phyloP scores from a whole-genome alignment of 2,797 vertebrate species.

The Peromyscus nudipes region DNA sequence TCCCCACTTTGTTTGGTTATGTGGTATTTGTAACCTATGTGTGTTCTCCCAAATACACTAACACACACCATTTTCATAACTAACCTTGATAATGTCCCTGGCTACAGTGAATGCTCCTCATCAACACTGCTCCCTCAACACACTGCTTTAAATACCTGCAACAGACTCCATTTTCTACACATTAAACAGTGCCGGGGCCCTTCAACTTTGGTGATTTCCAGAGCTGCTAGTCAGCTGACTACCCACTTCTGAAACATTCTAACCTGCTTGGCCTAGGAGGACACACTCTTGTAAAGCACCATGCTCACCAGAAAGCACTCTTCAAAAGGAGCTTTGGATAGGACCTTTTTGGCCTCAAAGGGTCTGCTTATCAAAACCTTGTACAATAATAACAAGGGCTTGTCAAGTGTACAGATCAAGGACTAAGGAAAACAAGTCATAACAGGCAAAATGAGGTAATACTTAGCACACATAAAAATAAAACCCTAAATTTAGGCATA shows the following conservation, averaged over 20 bases:
- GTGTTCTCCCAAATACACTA: background rate
- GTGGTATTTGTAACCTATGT: conserved; percentile 31
- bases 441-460: conserved; percentile 55
- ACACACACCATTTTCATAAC: conserved; percentile 51
- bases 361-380: conserved; percentile 47
- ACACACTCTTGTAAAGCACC: conserved; percentile 16
- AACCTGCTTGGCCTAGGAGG: conserved; percentile 19
- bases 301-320: background rate
- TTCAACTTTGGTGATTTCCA: conserved; percentile 42
- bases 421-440: background rate
- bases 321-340: conserved; percentile 12
- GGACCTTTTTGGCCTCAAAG: conserved; percentile 44
- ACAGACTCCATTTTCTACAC: conserved; percentile 47
- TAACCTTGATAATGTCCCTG: conserved; percentile 50
- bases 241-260: conserved; percentile 4
- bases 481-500: conserved; percentile 59
- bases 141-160: conserved; percentile 20
- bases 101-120: conserved; percentile 52
- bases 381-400: conserved; percentile 37
- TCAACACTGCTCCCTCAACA: conserved; percentile 16
- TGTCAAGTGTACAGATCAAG: conserved; percentile 33
- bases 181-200: conserved; percentile 43
- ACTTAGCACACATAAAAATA: conserved; percentile 54
- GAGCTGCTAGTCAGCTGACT: background rate
- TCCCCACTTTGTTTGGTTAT: background rate